phyloP scores from a whole-genome alignment of 2,888 invertebrate genomes.

The Phortica magna region DNA sequence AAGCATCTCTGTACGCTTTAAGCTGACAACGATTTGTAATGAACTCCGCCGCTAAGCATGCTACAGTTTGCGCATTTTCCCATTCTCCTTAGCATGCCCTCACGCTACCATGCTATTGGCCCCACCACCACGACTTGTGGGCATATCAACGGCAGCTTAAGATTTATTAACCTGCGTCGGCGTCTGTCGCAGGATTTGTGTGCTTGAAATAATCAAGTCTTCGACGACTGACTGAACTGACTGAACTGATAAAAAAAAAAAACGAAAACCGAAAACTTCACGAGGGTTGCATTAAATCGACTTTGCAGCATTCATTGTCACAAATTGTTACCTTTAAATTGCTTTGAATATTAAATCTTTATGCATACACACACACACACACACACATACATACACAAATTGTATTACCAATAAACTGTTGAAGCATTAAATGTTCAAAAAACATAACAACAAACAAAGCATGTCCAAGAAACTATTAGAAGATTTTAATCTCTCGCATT shows the following conservation, averaged over 20 bases:
- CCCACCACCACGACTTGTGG: not conserved
- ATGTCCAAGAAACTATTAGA: conserved; percentile 12
- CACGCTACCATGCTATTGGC: not conserved
- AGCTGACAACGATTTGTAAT: conserved; percentile 73
- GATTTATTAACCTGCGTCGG: conserved; percentile 68
- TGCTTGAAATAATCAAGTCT: conserved; percentile 51
- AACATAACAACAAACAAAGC: not conserved
- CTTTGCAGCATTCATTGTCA: not conserved
- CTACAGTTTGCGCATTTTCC: conserved; percentile 36
- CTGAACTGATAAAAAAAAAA: not conserved
- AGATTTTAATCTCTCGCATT: conserved; percentile 14
- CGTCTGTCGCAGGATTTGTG: conserved; percentile 38
- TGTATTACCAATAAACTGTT: not conserved
- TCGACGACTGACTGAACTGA: not conserved
- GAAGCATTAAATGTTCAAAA: not conserved
- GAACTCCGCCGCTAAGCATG: conserved; percentile 61
- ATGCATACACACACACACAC: not conserved
- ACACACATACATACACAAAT: not conserved
- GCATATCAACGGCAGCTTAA: conserved; percentile 61
- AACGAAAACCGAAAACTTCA: not conserved
- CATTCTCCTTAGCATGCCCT: not conserved
- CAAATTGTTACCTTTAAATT: not conserved
- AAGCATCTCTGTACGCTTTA: conserved; percentile 42
- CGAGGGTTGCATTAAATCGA: not conserved
- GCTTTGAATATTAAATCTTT: not conserved